Evolutionary conservation across 2,797 vertebrate species (phyloP).

Genomic region (Bradypus variegatus): DNA sequence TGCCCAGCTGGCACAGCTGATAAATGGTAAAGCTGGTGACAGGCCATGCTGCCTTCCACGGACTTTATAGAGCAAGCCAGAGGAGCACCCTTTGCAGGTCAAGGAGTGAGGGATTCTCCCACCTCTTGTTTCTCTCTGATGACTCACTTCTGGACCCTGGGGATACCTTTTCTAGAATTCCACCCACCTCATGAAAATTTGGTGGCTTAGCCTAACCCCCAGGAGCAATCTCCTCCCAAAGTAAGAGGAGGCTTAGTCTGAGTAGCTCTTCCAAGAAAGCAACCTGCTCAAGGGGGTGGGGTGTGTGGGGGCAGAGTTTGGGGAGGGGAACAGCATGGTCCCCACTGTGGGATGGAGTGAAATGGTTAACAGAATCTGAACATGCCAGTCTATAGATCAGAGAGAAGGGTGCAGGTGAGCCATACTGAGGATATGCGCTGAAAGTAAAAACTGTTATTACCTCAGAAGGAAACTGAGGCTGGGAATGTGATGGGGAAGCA

Average conservation of each 20-base stretch:
- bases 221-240: not conserved
- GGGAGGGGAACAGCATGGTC: fast-evolving
- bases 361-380: not conserved
- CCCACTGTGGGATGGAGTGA: not conserved
- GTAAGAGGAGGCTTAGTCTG: not conserved
- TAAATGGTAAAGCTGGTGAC: not conserved
- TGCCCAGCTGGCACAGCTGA: not conserved
- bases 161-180: not conserved
- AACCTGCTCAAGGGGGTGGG: not conserved
- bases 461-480: not conserved
- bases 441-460: not conserved
- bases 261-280: not conserved
- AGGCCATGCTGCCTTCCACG: not conserved
- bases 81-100: not conserved
- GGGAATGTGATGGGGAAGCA: not conserved
- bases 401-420: not conserved
- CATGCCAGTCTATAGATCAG: not conserved
- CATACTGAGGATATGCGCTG: not conserved
- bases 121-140: not conserved
- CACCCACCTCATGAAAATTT: not conserved
- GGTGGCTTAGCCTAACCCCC: not conserved
- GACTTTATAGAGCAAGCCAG: not conserved
- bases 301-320: not conserved
- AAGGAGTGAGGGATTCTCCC: not conserved
- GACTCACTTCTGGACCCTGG: not conserved